These are phyloP conservation scores for Bombus haemorrhoidalis DNA, from an alignment of 1,140 invertebrate genomes.

Conservation along the genomic window DNA sequence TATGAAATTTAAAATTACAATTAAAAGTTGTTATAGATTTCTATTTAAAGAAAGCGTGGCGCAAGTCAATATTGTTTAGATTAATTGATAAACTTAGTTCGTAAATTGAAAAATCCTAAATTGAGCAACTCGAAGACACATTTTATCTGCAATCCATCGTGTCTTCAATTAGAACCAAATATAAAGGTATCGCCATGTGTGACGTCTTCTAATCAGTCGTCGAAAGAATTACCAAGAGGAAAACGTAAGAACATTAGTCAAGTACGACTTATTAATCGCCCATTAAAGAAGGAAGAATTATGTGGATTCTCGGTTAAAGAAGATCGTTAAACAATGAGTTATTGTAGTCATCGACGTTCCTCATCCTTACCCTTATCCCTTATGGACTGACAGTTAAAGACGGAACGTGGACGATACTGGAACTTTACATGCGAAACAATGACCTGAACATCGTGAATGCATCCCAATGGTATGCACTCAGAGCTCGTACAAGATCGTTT, in stretches of 20 bases:
- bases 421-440: conserved; percentile 56
- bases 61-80: not conserved
- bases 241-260: not conserved
- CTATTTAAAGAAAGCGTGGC: too few relatives aligned
- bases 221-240: too few relatives aligned
- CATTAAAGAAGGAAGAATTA: not conserved
- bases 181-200: too few relatives aligned
- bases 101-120: not conserved
- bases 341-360: conserved; percentile 37
- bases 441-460: conserved; percentile 53
- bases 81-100: not conserved
- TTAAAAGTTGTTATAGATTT: too few relatives aligned
- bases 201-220: too few relatives aligned
- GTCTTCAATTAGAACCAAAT: too few relatives aligned
- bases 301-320: not conserved
- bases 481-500: conserved; percentile 40
- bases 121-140: too few relatives aligned
- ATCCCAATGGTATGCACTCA: conserved; percentile 52
- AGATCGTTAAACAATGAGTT: conserved; percentile 22
- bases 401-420: conserved; percentile 44
- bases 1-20: too few relatives aligned
- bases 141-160: too few relatives aligned
- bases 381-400: conserved; percentile 41
- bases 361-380: not conserved
- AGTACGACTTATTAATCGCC: conserved; percentile 8